Evolutionary conservation across 2,113 vertebrate species (phyloP), one percentile per base, ranked within the genome.

Genomic region (Sorex fumeus): DNA sequence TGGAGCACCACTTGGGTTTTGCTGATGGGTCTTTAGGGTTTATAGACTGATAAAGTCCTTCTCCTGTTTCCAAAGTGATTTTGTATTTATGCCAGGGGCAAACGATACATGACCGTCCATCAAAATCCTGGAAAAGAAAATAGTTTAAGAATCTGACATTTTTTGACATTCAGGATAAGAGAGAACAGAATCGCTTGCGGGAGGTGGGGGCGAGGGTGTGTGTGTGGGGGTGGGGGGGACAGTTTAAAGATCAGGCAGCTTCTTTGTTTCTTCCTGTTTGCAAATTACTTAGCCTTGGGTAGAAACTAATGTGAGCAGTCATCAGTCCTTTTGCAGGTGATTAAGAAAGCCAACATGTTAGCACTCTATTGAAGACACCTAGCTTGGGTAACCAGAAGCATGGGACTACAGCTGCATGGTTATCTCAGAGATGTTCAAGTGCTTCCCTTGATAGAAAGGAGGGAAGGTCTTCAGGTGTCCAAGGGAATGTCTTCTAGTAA

Each of bases 71-170:
- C 94, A 99, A 94, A 87, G 98, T 97, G 95, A 99, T 99, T 98
- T 98, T 99, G 96, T 98, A 99, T 93, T 99, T 99, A 98, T 99
- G 99, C 96, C 98, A 99, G 21, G 99, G 99, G 93, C 99, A 99
- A 97, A 99, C 96, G 96, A 99, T 98, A 93, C 99, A 99, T 0
- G 98, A 84, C 93, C 98, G 98, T 95, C 98, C 98, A 90, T 97
- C 89, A 6, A 99, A 97, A 93, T 99, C 99, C 99, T 99, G 96
- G 8, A 57, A 40, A 67, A 89, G 62, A 69, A 92, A 95, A 91
- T 64, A 93, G 76, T 10, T 91, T 45, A 95, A 84, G 76, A 93
- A 1, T 82, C 45, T 4, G 1, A 75, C 12, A 90, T 91, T 91
- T 78, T 30, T 72, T 72, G 60, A 64, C 66, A 67, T 91, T 90